Evolutionary conservation across 2,113 vertebrate genomes (phyloP).

Genomic region (Gadus chalcogrammus): DNA sequence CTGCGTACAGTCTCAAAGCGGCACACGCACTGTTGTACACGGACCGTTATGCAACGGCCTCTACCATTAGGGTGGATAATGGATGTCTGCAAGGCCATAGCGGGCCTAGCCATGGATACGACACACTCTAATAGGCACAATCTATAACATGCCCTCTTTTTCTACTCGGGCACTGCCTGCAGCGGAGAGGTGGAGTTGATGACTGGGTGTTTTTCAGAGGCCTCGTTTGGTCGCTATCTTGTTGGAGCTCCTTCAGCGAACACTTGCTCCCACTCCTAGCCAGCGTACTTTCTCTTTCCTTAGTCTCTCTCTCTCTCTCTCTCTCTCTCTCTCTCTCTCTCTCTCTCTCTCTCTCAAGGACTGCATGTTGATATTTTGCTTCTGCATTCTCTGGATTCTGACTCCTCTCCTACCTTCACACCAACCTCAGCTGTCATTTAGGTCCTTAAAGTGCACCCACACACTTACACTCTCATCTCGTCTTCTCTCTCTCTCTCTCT

Average conservation of each 20-base stretch:
- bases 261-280: neutral
- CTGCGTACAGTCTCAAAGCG: neutral
- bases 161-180: neutral
- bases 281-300: slow-evolving; percentile 7
- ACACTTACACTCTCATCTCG: too few relatives aligned
- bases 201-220: neutral
- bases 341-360: too few relatives aligned
- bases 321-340: too few relatives aligned
- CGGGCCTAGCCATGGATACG: neutral
- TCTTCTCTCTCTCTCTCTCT: too few relatives aligned
- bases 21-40: neutral
- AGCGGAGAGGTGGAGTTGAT: neutral
- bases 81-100: slow-evolving; percentile 1
- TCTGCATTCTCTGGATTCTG: neutral
- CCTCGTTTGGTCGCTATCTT: neutral
- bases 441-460: neutral
- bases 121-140: slow-evolving; percentile 1
- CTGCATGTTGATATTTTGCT: neutral
- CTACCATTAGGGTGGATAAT: neutral
- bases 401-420: neutral
- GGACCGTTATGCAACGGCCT: neutral
- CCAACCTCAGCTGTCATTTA: neutral
- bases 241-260: neutral
- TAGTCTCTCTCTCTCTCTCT: neutral
- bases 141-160: neutral